These are phyloP conservation scores for Drosophila tsacasi DNA, from an alignment of 1,140 invertebrate species.

Conservation along the genomic window DNA sequence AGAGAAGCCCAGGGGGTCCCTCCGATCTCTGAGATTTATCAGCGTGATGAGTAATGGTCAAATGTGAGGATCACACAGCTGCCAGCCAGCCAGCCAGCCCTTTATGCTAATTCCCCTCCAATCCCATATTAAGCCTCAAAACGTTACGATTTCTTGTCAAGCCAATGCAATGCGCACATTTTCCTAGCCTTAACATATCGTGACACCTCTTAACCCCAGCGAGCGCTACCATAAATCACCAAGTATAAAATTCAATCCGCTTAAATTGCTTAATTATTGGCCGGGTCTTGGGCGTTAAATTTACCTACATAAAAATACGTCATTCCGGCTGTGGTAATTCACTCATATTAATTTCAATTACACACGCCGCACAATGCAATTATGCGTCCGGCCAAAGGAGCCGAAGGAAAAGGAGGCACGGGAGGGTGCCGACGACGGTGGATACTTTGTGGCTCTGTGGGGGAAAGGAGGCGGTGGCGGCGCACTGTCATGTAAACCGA, in stretches of 20 bases:
- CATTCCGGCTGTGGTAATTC: slow-evolving; percentile 72
- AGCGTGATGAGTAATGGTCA: slow-evolving; percentile 54
- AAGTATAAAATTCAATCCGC: slow-evolving; percentile 73
- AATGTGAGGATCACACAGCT: slow-evolving; percentile 44
- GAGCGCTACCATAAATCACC: slow-evolving; percentile 70
- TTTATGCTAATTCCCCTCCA: slow-evolving; percentile 30
- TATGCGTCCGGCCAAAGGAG: slow-evolving; percentile 58
- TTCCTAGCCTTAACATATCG: slow-evolving; percentile 34
- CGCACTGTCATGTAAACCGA: slow-evolving; percentile 73
- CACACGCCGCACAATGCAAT: slow-evolving; percentile 81
- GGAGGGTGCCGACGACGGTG: neutral
- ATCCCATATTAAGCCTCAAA: neutral
- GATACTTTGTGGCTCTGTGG: slow-evolving; percentile 2
- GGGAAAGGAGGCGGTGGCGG: slow-evolving; percentile 11
- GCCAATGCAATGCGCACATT: slow-evolving; percentile 9
- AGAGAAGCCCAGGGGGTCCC: slow-evolving; percentile 6
- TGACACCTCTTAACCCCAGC: slow-evolving; percentile 57
- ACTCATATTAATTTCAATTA: slow-evolving; percentile 85
- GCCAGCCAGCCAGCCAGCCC: slow-evolving; percentile 30
- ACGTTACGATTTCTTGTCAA: slow-evolving; percentile 9
- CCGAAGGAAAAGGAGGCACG: neutral
- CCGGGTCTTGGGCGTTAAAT: slow-evolving; percentile 69
- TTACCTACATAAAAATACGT: slow-evolving; percentile 74
- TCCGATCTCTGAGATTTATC: slow-evolving; percentile 44
- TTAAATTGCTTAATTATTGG: slow-evolving; percentile 84